A percentile compares a stretch with the other conserved stretches of the same genome.
phyloP scores from a whole-genome alignment of 2,888 invertebrate genomes.

The Dinocampus coccinellae region DNA sequence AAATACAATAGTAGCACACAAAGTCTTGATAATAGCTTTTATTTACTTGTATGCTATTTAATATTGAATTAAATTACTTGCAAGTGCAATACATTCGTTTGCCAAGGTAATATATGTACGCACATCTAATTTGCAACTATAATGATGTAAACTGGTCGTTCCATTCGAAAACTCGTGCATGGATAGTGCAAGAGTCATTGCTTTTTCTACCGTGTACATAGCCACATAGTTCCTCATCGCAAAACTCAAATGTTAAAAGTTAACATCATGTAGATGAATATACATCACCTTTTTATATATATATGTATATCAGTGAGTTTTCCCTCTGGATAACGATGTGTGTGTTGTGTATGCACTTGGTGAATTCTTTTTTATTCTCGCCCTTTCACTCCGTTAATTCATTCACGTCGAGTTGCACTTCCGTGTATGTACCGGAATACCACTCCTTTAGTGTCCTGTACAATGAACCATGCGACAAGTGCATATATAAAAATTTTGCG shows the following conservation, averaged over 20 bases:
- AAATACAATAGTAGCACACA: neutral
- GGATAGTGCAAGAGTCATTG: conserved; percentile 27
- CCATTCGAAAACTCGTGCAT: conserved; percentile 29
- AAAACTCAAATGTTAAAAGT: neutral
- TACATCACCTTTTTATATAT: neutral
- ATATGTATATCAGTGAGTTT: neutral
- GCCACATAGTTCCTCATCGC: neutral
- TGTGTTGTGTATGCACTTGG: neutral
- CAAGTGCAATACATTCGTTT: conserved; percentile 23
- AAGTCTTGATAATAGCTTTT: neutral
- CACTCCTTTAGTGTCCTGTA: conserved; percentile 1
- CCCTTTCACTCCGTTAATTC: conserved; percentile 4
- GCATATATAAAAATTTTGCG: neutral
- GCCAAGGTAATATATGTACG: conserved; percentile 26
- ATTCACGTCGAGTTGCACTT: conserved; percentile 20
- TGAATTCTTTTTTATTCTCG: neutral
- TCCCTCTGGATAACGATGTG: neutral
- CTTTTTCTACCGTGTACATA: conserved; percentile 21
- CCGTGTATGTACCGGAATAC: neutral
- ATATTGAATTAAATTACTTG: conserved; percentile 9
- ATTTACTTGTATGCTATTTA: conserved; percentile 7
- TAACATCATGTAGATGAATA: neutral
- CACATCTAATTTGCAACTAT: conserved; percentile 49
- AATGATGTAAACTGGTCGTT: conserved; percentile 43
- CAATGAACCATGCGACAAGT: conserved; percentile 1